Evolutionary conservation across 2,797 vertebrate genomes (phyloP).

Genomic region (Sciurus vulgaris): DNA sequence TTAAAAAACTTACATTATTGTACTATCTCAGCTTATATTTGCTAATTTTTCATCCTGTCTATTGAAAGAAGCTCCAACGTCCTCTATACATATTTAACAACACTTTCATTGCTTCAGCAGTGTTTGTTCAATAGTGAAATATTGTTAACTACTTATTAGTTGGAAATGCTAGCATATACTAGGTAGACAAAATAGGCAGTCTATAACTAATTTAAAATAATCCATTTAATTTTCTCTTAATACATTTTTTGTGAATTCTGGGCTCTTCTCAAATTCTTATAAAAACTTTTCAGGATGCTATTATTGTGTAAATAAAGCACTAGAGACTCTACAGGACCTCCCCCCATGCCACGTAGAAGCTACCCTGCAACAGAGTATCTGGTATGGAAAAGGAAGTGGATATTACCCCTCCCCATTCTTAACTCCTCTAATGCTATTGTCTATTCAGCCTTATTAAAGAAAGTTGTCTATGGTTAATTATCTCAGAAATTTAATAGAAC

Average conservation of each 20-base stretch:
- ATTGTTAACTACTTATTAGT: neutral
- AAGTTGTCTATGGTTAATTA: neutral
- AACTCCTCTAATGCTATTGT: neutral
- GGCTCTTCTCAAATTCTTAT: neutral
- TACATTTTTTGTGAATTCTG: neutral
- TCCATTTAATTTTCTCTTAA: neutral
- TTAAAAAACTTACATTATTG: neutral
- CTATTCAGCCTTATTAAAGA: neutral
- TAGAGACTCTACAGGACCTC: neutral
- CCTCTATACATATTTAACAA: neutral
- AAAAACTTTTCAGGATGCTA: neutral
- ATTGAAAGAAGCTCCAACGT: neutral
- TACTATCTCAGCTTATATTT: neutral
- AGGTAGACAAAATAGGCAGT: neutral
- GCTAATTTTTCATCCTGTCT: neutral
- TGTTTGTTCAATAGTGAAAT: neutral
- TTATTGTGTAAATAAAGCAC: neutral
- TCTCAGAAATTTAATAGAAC: neutral
- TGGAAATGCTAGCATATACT: neutral
- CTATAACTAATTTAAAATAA: neutral
- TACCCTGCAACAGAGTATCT: neutral
- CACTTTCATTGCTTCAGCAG: neutral
- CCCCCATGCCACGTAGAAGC: neutral
- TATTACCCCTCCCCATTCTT: neutral
- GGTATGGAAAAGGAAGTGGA: neutral